Conservation (phyloP, 2,797 vertebrate genomes). For the Enteromius viviparus region DNA sequence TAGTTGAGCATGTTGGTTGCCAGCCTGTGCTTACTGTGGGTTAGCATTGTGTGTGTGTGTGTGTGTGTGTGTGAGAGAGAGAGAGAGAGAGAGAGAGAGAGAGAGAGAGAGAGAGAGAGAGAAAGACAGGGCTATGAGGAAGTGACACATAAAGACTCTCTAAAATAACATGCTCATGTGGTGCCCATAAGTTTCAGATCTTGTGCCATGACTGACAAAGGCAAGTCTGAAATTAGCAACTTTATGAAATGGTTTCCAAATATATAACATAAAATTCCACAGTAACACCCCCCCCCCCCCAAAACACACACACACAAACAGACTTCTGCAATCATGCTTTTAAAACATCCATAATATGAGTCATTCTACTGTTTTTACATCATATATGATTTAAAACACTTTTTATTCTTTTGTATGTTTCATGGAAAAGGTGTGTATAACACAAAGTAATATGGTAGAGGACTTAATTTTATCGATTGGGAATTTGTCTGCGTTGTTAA, state of each 20-base stretch:
- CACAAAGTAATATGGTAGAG: background rate
- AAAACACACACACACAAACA: background rate
- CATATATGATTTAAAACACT: background rate
- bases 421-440: background rate
- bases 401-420: background rate
- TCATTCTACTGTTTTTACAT: background rate
- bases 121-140: slow-evolving; percentile 5
- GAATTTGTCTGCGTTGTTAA: background rate
- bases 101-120: background rate
- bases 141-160: slow-evolving; percentile 37
- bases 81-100: background rate
- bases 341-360: background rate
- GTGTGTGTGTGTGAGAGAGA: background rate
- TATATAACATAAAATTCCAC: slow-evolving; percentile 9
- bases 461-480: background rate
- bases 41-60: background rate
- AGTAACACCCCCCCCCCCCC: background rate
- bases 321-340: background rate
- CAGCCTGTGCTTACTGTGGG: background rate
- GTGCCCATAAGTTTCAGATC: slow-evolving; percentile 29
- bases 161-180: slow-evolving; percentile 40
- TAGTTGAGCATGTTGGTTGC: background rate
- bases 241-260: slow-evolving; percentile 12
- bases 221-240: slow-evolving; percentile 28
- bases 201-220: slow-evolving; percentile 28